A percentile compares a stretch with the other conserved stretches of the same genome.
Evolutionary conservation across 2,113 vertebrate species (phyloP).

Genomic region (Corythaeola cristata): DNA sequence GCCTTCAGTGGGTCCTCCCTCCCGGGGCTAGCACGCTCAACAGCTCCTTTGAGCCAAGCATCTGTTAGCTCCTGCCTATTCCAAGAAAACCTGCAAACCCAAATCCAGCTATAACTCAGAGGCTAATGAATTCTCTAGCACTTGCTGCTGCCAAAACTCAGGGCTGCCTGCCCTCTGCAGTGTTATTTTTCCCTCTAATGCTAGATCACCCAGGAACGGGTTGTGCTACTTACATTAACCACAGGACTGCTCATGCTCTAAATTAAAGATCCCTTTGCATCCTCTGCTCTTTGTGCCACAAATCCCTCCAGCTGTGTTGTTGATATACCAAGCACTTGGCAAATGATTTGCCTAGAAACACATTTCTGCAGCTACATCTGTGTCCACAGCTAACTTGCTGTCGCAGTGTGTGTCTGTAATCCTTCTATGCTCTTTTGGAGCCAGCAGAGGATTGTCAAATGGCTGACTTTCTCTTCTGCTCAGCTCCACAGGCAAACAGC

Average conservation of each 20-base stretch:
- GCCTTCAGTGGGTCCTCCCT: not conserved
- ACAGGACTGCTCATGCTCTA: constrained; percentile 46
- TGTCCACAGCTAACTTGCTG: not conserved
- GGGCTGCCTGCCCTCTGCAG: not conserved
- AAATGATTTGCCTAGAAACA: constrained; percentile 24
- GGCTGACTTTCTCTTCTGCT: not conserved
- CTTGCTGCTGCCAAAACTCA: constrained; percentile 39
- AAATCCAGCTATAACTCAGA: constrained; percentile 24
- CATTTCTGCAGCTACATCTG: not conserved
- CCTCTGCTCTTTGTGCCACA: not conserved
- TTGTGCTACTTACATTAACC: constrained; percentile 34
- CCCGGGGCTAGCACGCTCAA: not conserved
- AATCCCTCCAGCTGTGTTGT: not conserved
- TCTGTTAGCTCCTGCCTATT: not conserved
- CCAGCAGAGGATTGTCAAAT: not conserved
- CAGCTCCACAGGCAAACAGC: not conserved
- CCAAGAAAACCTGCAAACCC: constrained; percentile 8
- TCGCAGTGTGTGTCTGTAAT: constrained; percentile 18
- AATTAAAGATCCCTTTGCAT: constrained; percentile 52
- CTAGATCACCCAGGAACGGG: constrained; percentile 26
- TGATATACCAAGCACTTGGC: constrained; percentile 7
- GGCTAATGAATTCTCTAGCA: constrained; percentile 31
- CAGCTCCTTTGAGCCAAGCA: not conserved
- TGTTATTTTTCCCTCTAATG: constrained; percentile 30
- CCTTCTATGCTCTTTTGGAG: not conserved